A percentile compares a stretch with the other conserved stretches of the same genome.
phyloP scores from a whole-genome alignment of 2,113 vertebrate species.

The Erpornis zantholeuca region DNA sequence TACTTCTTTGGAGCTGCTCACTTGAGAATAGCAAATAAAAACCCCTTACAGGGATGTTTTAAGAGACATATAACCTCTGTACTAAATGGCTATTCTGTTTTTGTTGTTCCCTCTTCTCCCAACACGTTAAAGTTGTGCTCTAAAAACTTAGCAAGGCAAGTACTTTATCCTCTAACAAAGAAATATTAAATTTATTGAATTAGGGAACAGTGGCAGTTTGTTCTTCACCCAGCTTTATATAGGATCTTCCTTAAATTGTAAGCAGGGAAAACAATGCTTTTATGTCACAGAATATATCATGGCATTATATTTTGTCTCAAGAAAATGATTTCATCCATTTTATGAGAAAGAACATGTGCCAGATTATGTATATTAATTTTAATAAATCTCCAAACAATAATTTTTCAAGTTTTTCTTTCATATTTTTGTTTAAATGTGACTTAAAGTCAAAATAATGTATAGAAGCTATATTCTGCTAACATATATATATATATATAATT shows the following conservation, averaged over 20 bases:
- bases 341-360: neutral
- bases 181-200: neutral
- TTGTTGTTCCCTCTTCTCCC: neutral
- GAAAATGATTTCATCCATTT: neutral
- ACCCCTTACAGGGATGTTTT: neutral
- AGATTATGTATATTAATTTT: neutral
- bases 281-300: neutral
- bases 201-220: neutral
- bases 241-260: neutral
- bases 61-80: neutral
- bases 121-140: neutral
- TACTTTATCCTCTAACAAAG: neutral
- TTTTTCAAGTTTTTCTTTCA: neutral
- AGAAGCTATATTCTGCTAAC: neutral
- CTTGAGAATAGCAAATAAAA: neutral
- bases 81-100: neutral
- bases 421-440: neutral
- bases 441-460: neutral
- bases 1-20: neutral
- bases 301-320: neutral
- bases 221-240: neutral
- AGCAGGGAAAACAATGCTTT: neutral
- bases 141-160: neutral
- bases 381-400: neutral
- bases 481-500: neutral